phyloP scores from a whole-genome alignment of 2,113 vertebrate genomes.

The Lepus americanus region DNA sequence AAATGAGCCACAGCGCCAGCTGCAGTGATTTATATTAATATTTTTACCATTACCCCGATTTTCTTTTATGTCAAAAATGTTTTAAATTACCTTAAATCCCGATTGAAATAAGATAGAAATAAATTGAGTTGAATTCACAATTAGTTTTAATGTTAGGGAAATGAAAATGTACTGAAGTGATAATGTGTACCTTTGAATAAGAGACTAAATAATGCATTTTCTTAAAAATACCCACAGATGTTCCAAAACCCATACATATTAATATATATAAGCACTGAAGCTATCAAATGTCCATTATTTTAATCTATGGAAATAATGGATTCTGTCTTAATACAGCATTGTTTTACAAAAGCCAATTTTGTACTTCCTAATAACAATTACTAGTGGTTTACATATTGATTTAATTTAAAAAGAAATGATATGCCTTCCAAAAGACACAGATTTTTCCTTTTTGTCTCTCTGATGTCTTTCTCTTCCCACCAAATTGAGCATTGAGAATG shows the following conservation, averaged over 20 bases:
- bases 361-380: background rate
- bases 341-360: slow-evolving; percentile 19
- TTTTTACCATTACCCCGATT: background rate
- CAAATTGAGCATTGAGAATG: background rate
- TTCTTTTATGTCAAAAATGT: slow-evolving; percentile 9
- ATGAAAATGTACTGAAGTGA: background rate
- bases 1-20: no score
- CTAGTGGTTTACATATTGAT: background rate
- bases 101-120: slow-evolving; percentile 47
- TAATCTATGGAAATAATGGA: background rate
- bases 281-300: background rate
- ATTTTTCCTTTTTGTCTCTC: background rate
- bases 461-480: background rate
- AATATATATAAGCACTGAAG: background rate
- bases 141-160: slow-evolving; percentile 4
- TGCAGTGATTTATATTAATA: no score
- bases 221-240: background rate
- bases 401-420: slow-evolving; percentile 4
- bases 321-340: slow-evolving; percentile 1
- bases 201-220: background rate
- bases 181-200: background rate
- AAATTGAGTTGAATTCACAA: slow-evolving; percentile 11
- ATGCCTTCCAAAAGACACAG: background rate
- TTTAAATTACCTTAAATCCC: background rate
- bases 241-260: background rate